phyloP scores from a whole-genome alignment of 2,888 invertebrate genomes.

The Acanthosepion lycidas region DNA sequence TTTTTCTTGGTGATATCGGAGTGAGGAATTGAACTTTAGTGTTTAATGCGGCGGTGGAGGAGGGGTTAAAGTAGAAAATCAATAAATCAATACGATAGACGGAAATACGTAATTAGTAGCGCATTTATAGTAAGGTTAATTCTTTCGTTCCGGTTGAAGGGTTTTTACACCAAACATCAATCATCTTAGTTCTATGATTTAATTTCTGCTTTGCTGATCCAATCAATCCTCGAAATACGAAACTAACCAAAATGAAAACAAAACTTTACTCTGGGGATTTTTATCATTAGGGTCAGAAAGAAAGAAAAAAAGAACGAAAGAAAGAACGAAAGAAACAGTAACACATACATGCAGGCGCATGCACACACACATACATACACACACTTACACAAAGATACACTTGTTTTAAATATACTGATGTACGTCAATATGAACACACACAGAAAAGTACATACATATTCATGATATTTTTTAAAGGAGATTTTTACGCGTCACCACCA shows the following conservation, averaged over 20 bases:
- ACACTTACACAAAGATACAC: not conserved
- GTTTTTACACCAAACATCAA: slow-evolving; percentile 33
- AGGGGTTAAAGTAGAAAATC: not conserved
- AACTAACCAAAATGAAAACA: not conserved
- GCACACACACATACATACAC: not conserved
- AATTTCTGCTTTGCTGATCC: not conserved
- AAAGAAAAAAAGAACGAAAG: not conserved
- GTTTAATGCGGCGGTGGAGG: rapidly evolving
- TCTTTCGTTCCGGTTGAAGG: not conserved
- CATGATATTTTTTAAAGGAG: too few species aligned
- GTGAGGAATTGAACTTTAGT: not conserved
- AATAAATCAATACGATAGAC: not conserved
- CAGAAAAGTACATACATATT: too few species aligned
- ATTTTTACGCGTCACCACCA: too few species aligned
- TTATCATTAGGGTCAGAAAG: not conserved
- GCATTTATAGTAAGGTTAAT: not conserved
- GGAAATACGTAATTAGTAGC: not conserved
- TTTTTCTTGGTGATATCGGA: not conserved
- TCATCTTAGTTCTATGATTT: not conserved
- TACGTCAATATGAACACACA: too few species aligned
- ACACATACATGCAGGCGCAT: not conserved
- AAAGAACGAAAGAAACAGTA: not conserved
- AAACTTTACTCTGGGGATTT: not conserved
- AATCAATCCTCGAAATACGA: not conserved
- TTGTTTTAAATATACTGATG: too few species aligned